Evolutionary conservation across 53 echinoderm and acorn worm genomes (phyloP).

Genomic region (Pentamera pediparva): DNA sequence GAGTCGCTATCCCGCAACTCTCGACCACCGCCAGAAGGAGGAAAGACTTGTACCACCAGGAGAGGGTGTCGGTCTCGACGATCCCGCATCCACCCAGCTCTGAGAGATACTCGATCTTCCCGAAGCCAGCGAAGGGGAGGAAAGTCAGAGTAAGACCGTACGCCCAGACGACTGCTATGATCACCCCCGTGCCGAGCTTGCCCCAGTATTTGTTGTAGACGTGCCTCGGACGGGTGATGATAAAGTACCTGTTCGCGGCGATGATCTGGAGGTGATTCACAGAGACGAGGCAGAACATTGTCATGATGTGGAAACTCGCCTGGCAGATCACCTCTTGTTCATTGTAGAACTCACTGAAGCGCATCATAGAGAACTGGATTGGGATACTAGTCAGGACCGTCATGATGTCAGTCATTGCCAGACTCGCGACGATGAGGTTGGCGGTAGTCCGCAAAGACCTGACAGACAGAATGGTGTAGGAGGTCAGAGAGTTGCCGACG

Average conservation of each 20-base stretch:
- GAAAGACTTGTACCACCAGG: conserved; percentile 19
- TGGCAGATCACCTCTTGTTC: not conserved
- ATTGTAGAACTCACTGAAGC: not conserved
- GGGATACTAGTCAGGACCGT: not conserved
- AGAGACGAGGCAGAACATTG: not conserved
- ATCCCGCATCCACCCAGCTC: conserved; percentile 27
- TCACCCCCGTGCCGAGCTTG: not conserved
- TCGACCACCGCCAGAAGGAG: not conserved
- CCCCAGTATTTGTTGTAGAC: conserved; percentile 13
- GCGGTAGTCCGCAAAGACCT: not conserved
- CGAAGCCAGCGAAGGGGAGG: conserved; percentile 16
- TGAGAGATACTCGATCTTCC: conserved; percentile 14
- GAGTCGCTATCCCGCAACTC: not conserved
- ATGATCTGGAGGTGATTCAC: conserved; percentile 22
- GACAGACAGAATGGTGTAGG: not conserved
- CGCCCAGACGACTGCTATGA: not conserved
- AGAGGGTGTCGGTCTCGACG: not conserved
- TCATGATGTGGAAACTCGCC: not conserved
- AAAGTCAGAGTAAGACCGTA: not conserved
- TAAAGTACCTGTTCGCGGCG: conserved; percentile 18
- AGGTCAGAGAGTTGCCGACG: not conserved
- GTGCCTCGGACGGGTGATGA: conserved; percentile 18
- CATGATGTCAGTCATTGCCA: not conserved
- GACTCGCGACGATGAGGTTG: conserved; percentile 7
- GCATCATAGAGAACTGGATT: not conserved